Evolutionary conservation across 2,888 invertebrate species (phyloP).

Genomic region (Lycia hirtaria): DNA sequence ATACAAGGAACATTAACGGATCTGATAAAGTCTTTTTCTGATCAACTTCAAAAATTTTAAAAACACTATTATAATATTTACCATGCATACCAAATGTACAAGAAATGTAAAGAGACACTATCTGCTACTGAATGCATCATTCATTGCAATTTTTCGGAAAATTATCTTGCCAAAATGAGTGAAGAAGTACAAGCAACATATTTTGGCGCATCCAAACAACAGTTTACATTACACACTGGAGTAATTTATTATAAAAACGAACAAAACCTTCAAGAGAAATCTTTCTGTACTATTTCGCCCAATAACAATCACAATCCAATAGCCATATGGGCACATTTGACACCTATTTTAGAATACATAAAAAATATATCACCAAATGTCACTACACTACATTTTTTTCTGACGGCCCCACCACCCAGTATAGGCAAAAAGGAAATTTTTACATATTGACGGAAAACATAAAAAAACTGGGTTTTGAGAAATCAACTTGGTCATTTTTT

Average conservation of each 20-base stretch:
- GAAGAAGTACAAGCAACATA: neutral
- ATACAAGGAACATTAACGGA: no score
- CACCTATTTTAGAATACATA: neutral
- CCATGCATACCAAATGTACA: no score
- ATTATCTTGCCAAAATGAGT: neutral
- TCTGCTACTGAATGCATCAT: neutral
- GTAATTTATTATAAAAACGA: conserved; percentile 5
- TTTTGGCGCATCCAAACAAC: neutral
- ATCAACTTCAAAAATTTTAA: neutral
- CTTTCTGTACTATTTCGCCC: conserved; percentile 5
- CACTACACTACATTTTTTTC: conserved; percentile 10
- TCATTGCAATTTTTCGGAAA: neutral
- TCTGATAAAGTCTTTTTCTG: no score
- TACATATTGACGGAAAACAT: conserved; percentile 13
- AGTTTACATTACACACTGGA: neutral
- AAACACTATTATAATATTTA: no score
- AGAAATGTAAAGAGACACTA: neutral
- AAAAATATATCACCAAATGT: conserved; percentile 1
- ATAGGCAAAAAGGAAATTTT: no score
- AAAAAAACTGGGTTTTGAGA: conserved; percentile 4
- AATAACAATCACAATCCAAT: conserved; percentile 1
- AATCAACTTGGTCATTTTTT: conserved; percentile 31
- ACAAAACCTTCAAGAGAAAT: neutral
- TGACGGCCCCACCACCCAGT: conserved; percentile 17
- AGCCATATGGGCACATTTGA: conserved; percentile 18